Conservation (phyloP, 35 echinoderm and acorn worm genomes). For the Patiria miniata region DNA sequence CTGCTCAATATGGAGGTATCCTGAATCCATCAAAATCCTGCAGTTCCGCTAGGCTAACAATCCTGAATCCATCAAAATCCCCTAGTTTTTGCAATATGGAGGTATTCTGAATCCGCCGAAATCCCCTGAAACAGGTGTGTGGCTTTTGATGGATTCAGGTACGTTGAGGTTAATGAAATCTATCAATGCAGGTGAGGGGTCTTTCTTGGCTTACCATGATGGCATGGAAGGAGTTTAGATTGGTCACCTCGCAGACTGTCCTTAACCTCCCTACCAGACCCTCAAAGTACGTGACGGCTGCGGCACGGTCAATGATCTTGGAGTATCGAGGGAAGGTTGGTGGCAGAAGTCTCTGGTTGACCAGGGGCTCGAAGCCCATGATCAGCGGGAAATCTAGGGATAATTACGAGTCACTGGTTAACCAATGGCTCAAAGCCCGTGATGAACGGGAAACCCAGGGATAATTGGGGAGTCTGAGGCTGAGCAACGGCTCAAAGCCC, state of each 20-base stretch:
- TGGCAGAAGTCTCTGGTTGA: slow-evolving; percentile 88
- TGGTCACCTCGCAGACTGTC: slow-evolving; percentile 85
- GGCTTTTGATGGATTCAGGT: too few relatives aligned
- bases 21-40: too few relatives aligned
- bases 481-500: slow-evolving; percentile 69
- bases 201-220: slow-evolving; percentile 66
- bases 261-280: slow-evolving; percentile 59
- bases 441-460: neutral
- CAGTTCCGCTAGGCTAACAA: too few relatives aligned
- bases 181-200: too few relatives aligned
- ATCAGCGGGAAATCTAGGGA: slow-evolving; percentile 67
- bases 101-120: too few relatives aligned
- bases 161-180: too few relatives aligned
- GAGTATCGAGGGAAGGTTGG: slow-evolving; percentile 94
- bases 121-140: too few relatives aligned
- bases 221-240: slow-evolving; percentile 59
- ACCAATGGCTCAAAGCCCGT: neutral
- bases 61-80: too few relatives aligned
- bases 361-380: slow-evolving; percentile 97
- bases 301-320: slow-evolving; percentile 74
- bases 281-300: slow-evolving; percentile 74
- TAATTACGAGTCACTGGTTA: neutral
- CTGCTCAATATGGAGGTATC: too few relatives aligned
- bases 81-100: too few relatives aligned
- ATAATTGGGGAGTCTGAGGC: neutral